Base-by-base conservation (phyloP, 2,888 invertebrate species). In the Hemicrepidius hirtus region DNA sequence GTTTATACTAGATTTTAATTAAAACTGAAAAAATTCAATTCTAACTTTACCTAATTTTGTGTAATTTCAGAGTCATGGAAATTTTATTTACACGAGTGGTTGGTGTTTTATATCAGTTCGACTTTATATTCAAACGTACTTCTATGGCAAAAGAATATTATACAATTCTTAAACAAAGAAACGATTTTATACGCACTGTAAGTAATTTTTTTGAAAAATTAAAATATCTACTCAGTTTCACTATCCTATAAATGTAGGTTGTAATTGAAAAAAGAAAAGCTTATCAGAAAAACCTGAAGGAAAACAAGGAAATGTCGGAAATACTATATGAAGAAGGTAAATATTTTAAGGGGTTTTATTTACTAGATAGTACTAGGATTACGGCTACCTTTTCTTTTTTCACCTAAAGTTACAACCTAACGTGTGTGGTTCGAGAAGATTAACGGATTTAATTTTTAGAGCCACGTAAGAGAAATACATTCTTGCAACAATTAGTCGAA, bases 401-500 rank as follows among this genome's bases (percentile, higher is more conserved):
- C n/a, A n/a, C n/a, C n/a, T n/a, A n/a, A n/a, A n/a, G n/a, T n/a
- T n/a, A n/a, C n/a, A n/a, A n/a, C n/a, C n/a, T n/a, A 24, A 24
- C 5, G 24, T 24, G 24, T 24, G 3, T 24, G 24, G 3, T 3
- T 3, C 24, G 24, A 3, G 24, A 24, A 24, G 2, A 24, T 3
- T 24, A 24, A 2, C 24, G 5, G 5, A 24, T 21, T 59, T 53
- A 2, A 12, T n/a, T n/a, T 57, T 18, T 18, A 28, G 44, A 63
- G 3, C 16, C 41, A 21, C 24, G 9, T 74, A 84, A 82, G 69
- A 85, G 78, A 18, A 88, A 87, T 80, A 87, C 88, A 0, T 85
- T 87, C 83, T 35, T 89, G 84, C 85, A 84, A 71, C 79, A 88
- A 6, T 78, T 90, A 10, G 88, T 90, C 76, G 83, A 85, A 13